These are phyloP conservation scores for Aplidium turbinatum DNA, from an alignment of 23 tunicate species.

Conservation along the genomic window DNA sequence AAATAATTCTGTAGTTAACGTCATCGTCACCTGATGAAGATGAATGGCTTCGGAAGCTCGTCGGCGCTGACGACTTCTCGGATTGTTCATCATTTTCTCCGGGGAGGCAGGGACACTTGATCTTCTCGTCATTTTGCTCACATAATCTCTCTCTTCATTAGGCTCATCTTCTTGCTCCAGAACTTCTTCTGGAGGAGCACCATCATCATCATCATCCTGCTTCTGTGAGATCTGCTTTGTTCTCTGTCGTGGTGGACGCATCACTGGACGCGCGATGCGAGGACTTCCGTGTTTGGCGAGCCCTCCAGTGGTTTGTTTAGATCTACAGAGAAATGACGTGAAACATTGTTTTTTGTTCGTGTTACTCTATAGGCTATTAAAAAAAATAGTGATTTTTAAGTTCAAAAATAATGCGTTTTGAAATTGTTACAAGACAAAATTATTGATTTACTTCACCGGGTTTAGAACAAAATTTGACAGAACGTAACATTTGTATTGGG, in stretches of 20 bases:
- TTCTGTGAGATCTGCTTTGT: neutral
- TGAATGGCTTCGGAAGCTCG: slow-evolving; percentile 2
- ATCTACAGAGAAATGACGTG: too few species aligned
- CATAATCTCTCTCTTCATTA: too few species aligned
- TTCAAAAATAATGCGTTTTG: too few species aligned
- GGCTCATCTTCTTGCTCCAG: too few species aligned
- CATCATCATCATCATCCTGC: slow-evolving; percentile 4
- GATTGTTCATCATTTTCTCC: neutral
- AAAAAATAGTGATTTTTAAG: too few species aligned
- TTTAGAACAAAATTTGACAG: too few species aligned
- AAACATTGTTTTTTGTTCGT: too few species aligned
- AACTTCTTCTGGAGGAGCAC: too few species aligned
- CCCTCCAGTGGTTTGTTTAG: neutral
- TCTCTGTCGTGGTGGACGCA: slow-evolving; percentile 38
- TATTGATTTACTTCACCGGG: too few species aligned
- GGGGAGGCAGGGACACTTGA: slow-evolving; percentile 4
- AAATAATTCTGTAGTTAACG: neutral
- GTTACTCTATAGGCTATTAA: too few species aligned
- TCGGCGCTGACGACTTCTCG: slow-evolving; percentile 6
- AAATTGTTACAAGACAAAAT: too few species aligned
- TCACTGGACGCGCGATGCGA: slow-evolving; percentile 54
- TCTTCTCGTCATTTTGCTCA: neutral
- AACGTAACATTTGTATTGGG: too few species aligned
- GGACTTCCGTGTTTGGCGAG: slow-evolving; percentile 24
- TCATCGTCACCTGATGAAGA: neutral